Base-by-base conservation (phyloP, 2,113 vertebrate species). In the Scolopax mira region DNA sequence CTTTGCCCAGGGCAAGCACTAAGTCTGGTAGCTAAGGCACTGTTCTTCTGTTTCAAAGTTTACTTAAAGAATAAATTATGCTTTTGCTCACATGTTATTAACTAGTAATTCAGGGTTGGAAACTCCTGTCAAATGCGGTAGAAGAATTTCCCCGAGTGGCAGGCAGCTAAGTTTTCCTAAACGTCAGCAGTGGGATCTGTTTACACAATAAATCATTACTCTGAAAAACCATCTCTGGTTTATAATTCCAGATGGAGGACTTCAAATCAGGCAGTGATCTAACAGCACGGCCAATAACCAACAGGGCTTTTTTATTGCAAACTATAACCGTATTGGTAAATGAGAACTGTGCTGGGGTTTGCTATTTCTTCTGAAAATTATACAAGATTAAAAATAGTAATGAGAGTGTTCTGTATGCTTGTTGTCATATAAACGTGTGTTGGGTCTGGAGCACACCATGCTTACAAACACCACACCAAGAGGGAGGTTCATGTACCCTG, bases 91-190 rank as follows among this genome's bases (percentile, higher is more conserved):
- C 80, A 60, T 25, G 48, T 81, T 95, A 65, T 95, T 95, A 95
- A 79, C 88, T 73, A 92, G 92, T 96, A 96, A 94, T 86, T 96
- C 95, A 94, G 79, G 71, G 78, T 52, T 66, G 78, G 58, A 90
- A 94, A 88, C 93, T 92, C 94, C 90, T 74, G 60, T 95, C 89
- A 93, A 57, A 67, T 42, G 5, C 51, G 90, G 95, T 91, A 85
- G 89, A 89, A 92, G 81, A 88, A 81, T 75, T 21, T 16, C 16
- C 18, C 93, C 54, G 90, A 91, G 33, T 85, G 88, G 90, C 67
- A 74, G 75, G 67, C 90, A 78, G 79, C 42, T 23, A 61, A 23
- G 0, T 83, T 79, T 81, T 74, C 75, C 85, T 44, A 75, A 91
- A 89, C 64, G 94, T 91, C 79, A 80, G 85, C 67, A 66, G 89